A percentile compares a stretch with the other conserved stretches of the same genome.
These are phyloP conservation scores for Gymnothorax reevesii DNA, from an alignment of 2,797 vertebrate species.

Conservation along the genomic window DNA sequence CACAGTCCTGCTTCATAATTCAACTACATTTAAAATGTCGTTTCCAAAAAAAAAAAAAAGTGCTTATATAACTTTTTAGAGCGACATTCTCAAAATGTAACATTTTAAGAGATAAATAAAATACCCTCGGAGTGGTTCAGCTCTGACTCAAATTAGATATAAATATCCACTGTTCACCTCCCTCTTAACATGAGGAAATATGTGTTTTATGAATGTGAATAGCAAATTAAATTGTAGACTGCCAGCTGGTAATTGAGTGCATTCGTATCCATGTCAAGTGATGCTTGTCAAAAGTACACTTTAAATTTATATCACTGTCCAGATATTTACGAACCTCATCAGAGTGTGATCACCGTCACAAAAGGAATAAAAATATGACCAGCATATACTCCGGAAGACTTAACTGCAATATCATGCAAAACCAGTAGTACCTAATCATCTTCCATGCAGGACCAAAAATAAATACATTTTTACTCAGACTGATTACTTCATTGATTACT, in stretches of 20 bases:
- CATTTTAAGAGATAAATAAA: not conserved
- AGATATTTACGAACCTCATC: too few relatives aligned
- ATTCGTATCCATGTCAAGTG: too few relatives aligned
- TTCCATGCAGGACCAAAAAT: too few relatives aligned
- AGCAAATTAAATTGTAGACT: too few relatives aligned
- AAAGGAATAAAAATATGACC: not conserved
- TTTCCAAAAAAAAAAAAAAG: too few relatives aligned
- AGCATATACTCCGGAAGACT: not conserved
- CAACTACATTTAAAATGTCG: too few relatives aligned
- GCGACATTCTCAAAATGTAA: not conserved
- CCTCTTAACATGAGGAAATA: not conserved
- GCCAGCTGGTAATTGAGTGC: too few relatives aligned
- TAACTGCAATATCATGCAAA: not conserved
- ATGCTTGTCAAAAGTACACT: too few relatives aligned
- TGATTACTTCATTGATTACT: too few relatives aligned
- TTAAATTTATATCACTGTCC: too few relatives aligned
- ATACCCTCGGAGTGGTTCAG: not conserved
- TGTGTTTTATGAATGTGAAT: too few relatives aligned
- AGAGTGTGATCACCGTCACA: not conserved
- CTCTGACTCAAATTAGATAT: not conserved
- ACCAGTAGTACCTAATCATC: not conserved
- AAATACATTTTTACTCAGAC: too few relatives aligned
- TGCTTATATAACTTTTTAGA: not conserved
- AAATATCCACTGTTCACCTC: not conserved
- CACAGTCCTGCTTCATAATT: not conserved